Evolutionary conservation across 2,888 invertebrate species (phyloP).

Genomic region (Zeuzera pyrina): DNA sequence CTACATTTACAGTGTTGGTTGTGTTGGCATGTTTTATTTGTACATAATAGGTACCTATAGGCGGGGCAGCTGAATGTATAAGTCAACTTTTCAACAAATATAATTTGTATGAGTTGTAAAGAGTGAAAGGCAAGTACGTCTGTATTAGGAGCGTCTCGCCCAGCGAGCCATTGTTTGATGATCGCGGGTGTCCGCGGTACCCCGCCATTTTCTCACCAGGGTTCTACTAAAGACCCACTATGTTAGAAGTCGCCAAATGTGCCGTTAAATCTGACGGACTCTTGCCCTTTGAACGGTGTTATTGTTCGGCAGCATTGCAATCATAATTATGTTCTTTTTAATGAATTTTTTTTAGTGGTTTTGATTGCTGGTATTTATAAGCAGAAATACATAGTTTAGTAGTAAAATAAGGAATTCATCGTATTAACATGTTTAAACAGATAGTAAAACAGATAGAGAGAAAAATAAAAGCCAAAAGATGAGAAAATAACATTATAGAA

Average conservation of each 20-base stretch:
- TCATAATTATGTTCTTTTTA: conserved; percentile 20
- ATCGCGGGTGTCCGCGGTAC: conserved; percentile 60
- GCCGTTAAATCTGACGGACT: conserved; percentile 43
- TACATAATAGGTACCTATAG: too few species aligned
- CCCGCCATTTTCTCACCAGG: conserved; percentile 65
- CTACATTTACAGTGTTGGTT: too few species aligned
- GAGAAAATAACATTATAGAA: too few species aligned
- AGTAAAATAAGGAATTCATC: too few species aligned
- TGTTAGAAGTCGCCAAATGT: conserved; percentile 58
- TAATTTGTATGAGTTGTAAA: conserved; percentile 70
- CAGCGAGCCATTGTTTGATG: conserved; percentile 46
- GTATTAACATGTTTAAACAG: too few species aligned
- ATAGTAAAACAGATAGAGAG: too few species aligned
- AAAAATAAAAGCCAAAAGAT: too few species aligned
- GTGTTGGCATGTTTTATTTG: too few species aligned
- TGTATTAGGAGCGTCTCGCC: conserved; percentile 36
- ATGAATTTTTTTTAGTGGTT: too few species aligned
- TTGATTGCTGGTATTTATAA: too few species aligned
- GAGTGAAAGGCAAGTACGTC: conserved; percentile 52
- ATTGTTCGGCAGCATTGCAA: conserved; percentile 37
- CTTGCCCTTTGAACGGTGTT: conserved; percentile 42
- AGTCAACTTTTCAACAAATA: conserved; percentile 60
- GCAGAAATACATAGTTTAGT: too few species aligned
- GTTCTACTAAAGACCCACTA: conserved; percentile 61
- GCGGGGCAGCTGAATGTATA: conserved; percentile 29